Evolutionary conservation across 2,113 vertebrate genomes (phyloP).

Genomic region (Salvelinus namaycush): DNA sequence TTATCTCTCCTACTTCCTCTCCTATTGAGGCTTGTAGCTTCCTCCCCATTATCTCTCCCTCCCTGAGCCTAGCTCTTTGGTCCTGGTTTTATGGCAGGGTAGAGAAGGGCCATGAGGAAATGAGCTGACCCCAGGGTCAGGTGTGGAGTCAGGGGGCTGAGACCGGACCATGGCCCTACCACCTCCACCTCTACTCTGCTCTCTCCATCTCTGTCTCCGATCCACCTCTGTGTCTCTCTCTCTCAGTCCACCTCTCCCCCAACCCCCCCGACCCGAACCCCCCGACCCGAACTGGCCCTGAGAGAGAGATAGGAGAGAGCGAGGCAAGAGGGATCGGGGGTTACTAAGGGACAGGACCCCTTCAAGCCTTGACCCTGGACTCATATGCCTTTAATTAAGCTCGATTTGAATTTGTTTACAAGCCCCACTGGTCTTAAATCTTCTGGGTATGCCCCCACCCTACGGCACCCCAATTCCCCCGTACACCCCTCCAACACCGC

Average conservation of each 20-base stretch:
- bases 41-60: conserved; percentile 71
- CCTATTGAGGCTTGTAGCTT: conserved; percentile 19
- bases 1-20: conserved; percentile 43
- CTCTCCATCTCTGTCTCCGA: not conserved
- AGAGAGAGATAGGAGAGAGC: not conserved
- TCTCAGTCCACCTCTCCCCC: not conserved
- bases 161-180: conserved; percentile 57
- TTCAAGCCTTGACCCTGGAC: conserved; percentile 62
- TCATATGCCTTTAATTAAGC: conserved; percentile 77
- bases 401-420: conserved; percentile 80
- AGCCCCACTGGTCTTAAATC: conserved; percentile 76
- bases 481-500: conserved; percentile 12
- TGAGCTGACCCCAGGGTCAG: conserved; percentile 79
- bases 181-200: conserved; percentile 29
- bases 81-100: conserved; percentile 76
- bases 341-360: conserved; percentile 30
- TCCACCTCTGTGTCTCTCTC: conserved; percentile 10
- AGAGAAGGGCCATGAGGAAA: conserved; percentile 80
- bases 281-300: not conserved
- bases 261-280: not conserved
- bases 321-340: conserved; percentile 20
- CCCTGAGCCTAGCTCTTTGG: conserved; percentile 60
- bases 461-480: conserved; percentile 12
- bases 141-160: conserved; percentile 68
- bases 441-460: conserved; percentile 53